phyloP scores from a whole-genome alignment of 2,113 vertebrate genomes.

The Microcebus ravelobensis region DNA sequence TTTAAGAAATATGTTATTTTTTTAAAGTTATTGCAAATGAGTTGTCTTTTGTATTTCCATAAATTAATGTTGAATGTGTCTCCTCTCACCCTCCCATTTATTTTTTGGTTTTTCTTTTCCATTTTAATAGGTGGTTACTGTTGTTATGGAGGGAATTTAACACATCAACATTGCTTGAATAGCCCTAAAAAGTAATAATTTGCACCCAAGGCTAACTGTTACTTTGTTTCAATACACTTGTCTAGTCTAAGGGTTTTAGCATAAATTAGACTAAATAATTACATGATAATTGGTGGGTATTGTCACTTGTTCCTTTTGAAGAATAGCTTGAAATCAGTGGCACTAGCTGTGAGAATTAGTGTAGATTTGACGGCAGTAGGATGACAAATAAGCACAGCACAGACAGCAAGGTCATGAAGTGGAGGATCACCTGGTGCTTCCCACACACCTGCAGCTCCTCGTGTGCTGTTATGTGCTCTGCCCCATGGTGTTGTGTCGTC shows the following conservation, averaged over 20 bases:
- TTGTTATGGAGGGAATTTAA: neutral
- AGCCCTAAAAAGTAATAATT: neutral
- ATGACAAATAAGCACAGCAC: neutral
- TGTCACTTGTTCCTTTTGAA: neutral
- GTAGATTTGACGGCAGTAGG: neutral
- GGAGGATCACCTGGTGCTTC: neutral
- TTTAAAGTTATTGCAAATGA: neutral
- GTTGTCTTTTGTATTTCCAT: neutral
- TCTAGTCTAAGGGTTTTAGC: neutral
- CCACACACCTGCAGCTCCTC: neutral
- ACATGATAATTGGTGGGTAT: neutral
- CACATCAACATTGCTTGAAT: neutral
- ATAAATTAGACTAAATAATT: neutral
- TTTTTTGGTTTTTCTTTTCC: neutral
- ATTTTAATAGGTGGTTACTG: neutral
- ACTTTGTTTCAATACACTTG: neutral
- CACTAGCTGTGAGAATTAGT: neutral
- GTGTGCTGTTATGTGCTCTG: too few relatives aligned
- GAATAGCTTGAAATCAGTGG: neutral
- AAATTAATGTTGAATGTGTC: neutral
- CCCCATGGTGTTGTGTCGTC: neutral
- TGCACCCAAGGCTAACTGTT: neutral
- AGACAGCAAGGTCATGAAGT: neutral
- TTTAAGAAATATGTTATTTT: conserved; percentile 1
- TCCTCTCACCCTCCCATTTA: neutral